Evolutionary conservation across 35 echinoderm and acorn worm species (phyloP), one percentile per base, ranked within the genome.

Genomic region (Apostichopus parvimensis): DNA sequence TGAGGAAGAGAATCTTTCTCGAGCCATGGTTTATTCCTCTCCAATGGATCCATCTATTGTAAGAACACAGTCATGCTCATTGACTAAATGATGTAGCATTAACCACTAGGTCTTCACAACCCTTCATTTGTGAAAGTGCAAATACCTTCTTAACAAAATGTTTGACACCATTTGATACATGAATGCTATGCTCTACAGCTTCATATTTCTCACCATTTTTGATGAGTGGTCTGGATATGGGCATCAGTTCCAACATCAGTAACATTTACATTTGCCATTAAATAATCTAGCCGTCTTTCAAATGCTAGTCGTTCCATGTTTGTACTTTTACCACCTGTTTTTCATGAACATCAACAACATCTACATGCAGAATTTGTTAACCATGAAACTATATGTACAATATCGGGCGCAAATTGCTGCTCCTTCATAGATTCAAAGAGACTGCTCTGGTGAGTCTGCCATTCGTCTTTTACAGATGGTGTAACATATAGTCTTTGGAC

Each of bases 231-330:
- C 59, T 83, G 91, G 7, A 62, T 21, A 22, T 92, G 55, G 10
- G 24, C 92, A 93, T 93, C 87, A 11, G 86, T 93, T 9, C 65
- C 87, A 45, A 93, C 62, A 18, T 80, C 15, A 12, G 13, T 78
- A 45, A 90, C 87, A 78, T 79, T 82, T 34, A 90, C 54, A 54
- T 78, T 79, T 65, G 61, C 53, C 92, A 87, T 90, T 5, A 79
- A 5, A 81, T 80, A 93, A 79, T 90, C 86, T 55, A 90, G 56
- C 28, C 92, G 87, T 62, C 53, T 60, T 71, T 87, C 75, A 81
- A 93, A 93, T 18, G 22, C 88, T 1, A 91, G 4, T n/a, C 73
- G 54, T 56, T 95, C 92, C 92, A 95, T 93, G 53, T 93, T 91
- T 13, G 92, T 25, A 23, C 79, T 86, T 22, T 79, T 93, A 5